Base-by-base conservation (phyloP, 2,113 vertebrate genomes). In the Podilymbus podiceps region DNA sequence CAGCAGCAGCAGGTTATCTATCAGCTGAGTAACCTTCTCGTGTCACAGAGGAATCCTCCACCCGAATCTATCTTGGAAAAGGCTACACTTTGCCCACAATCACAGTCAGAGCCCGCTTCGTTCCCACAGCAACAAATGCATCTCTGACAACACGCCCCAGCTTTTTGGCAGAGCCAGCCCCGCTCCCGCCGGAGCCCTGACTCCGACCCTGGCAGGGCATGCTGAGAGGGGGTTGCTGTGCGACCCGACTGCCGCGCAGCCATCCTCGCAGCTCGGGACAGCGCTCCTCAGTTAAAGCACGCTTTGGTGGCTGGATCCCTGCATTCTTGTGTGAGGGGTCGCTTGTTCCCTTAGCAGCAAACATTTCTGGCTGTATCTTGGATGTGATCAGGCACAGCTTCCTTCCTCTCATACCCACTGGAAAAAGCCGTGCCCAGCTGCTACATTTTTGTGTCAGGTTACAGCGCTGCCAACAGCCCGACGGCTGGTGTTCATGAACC, bases 331-430 rank as follows among this genome's bases (percentile, higher is more conserved):
- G 44, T 59, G 46, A 35, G 44, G 78, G 85, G 40, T 88, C 92
- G 88, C 92, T 90, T 69, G 88, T 80, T 94, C 79, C 94, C 92
- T 53, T 93, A 93, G 96, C 88, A 93, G 92, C 96, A 60, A 92
- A 56, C 90, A 28, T 90, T 95, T 93, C 88, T 91, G 90, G 35
- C 88, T 53, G 33, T 58, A 69, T 76, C 82, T 80, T 16, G 24
- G 10, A 35, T 62, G 81, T 23, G 79, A 95, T 69, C 71, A 76
- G 66, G 67, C 75, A 68, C 56, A 68, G 88, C 25, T 79, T 94
- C 94, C 92, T 88, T 92, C 78, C 90, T 85, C 53, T 94, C 59
- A 44, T 75, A 83, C 23, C 67, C 88, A 35, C 78, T 91, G 78
- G 69, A 85, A 94, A 95, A 87, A 88, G 47, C 35, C 3, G 5